A percentile compares a stretch with the other conserved stretches of the same genome.
Conservation (phyloP, 2,888 invertebrate genomes). For the Branchinecta sandiegonensis region DNA sequence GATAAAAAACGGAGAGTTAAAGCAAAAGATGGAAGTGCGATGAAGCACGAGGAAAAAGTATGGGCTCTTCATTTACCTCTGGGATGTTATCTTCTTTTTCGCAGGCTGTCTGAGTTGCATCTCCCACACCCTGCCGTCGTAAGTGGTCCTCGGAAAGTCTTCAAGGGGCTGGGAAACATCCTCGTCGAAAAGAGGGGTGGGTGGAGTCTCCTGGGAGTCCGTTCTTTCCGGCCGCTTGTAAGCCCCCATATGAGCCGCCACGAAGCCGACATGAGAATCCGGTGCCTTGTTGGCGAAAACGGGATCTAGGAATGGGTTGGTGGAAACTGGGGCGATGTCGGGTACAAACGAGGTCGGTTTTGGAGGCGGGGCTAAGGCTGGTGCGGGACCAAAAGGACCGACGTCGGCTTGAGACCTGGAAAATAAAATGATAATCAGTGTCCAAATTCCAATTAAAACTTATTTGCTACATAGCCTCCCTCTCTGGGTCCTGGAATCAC, state of each 20-base stretch:
- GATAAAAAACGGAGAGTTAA: background rate
- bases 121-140: constrained; percentile 79
- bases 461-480: too few relatives aligned
- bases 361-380: constrained; percentile 58
- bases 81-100: constrained; percentile 89
- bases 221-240: constrained; percentile 29
- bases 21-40: background rate
- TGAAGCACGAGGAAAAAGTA: background rate
- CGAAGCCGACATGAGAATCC: constrained; percentile 37
- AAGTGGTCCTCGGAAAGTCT: constrained; percentile 67
- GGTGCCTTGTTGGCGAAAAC: constrained; percentile 23
- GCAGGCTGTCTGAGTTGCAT: constrained; percentile 89
- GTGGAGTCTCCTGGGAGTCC: constrained; percentile 61
- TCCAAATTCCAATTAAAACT: too few relatives aligned
- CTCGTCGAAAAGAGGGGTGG: constrained; percentile 86
- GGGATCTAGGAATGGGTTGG: constrained; percentile 34
- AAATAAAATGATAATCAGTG: background rate
- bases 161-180: constrained; percentile 82
- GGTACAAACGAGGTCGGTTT: constrained; percentile 37
- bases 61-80: constrained; percentile 39
- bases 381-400: constrained; percentile 40
- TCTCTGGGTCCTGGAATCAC: too few relatives aligned
- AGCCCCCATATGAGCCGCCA: constrained; percentile 25
- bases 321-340: constrained; percentile 25
- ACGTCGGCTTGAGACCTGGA: constrained; percentile 29